phyloP scores from a whole-genome alignment of 2,888 invertebrate species.

The Sthenelais limicola region DNA sequence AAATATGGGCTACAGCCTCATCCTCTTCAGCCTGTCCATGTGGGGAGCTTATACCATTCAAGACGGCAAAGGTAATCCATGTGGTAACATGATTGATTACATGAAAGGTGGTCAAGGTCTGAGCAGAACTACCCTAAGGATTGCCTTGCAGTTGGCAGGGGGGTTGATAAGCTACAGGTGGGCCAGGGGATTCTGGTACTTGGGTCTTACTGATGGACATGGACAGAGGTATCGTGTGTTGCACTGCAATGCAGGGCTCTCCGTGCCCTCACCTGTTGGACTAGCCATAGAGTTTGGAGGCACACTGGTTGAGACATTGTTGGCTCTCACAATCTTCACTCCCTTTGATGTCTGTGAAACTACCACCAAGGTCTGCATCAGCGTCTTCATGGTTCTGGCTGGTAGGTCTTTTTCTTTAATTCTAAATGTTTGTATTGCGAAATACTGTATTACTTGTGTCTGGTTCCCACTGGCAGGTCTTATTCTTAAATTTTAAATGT shows the following conservation, averaged over 20 bases:
- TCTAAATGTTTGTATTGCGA: neutral
- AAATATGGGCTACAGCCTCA: constrained; percentile 32
- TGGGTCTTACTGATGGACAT: constrained; percentile 43
- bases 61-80: constrained; percentile 42
- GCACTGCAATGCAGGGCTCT: constrained; percentile 43
- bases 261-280: constrained; percentile 40
- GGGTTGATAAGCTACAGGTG: constrained; percentile 43
- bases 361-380: constrained; percentile 8
- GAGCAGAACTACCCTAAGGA: constrained; percentile 1
- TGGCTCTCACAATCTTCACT: constrained; percentile 28
- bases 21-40: constrained; percentile 26
- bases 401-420: constrained; percentile 7
- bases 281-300: constrained; percentile 44
- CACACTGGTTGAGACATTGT: constrained; percentile 39
- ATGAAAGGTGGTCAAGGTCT: constrained; percentile 15
- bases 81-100: constrained; percentile 35
- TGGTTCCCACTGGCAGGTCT: neutral
- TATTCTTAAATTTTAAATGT: neutral
- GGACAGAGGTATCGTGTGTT: neutral
- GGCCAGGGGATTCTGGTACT: constrained; percentile 43
- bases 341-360: constrained; percentile 26
- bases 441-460: too few relatives aligned
- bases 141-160: constrained; percentile 38
- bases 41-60: constrained; percentile 37
- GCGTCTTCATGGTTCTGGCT: neutral